These are phyloP conservation scores for Onychomys leucogaster DNA, from an alignment of 2,797 vertebrate species.

Conservation along the genomic window DNA sequence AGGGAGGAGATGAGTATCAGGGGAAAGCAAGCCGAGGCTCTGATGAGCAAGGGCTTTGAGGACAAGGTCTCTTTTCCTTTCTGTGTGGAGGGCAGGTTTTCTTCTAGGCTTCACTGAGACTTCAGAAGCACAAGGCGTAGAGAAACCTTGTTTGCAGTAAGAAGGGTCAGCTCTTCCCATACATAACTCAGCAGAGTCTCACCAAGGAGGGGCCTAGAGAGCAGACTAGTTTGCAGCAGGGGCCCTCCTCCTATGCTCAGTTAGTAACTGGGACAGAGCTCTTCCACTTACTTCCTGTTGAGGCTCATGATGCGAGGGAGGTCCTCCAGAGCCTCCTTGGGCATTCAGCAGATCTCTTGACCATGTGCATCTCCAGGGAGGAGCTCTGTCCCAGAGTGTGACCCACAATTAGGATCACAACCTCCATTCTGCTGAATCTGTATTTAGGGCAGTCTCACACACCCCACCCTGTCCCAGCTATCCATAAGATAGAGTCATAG, in stretches of 20 bases:
- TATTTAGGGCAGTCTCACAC: neutral
- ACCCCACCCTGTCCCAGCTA: fast-evolving
- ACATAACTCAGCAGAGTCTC: neutral
- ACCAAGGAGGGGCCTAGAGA: neutral
- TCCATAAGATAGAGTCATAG: neutral
- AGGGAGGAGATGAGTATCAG: fast-evolving
- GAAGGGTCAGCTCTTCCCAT: neutral
- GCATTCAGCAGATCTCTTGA: fast-evolving
- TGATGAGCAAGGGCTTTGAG: neutral
- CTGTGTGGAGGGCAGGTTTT: neutral
- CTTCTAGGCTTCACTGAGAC: neutral
- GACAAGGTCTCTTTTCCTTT: neutral
- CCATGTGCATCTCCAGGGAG: neutral
- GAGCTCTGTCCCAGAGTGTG: neutral
- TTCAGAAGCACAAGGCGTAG: neutral
- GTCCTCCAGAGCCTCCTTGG: fast-evolving
- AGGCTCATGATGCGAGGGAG: fast-evolving
- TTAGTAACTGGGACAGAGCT: fast-evolving
- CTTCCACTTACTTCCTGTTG: fast-evolving
- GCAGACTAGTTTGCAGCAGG: neutral
- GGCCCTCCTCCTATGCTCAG: neutral
- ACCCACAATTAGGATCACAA: neutral
- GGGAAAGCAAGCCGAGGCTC: neutral
- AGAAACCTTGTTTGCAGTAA: neutral
- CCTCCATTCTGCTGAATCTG: neutral